A percentile compares a stretch with the other conserved stretches of the same genome.
phyloP scores from a whole-genome alignment of 2,113 vertebrate genomes.

The Marmota monax region DNA sequence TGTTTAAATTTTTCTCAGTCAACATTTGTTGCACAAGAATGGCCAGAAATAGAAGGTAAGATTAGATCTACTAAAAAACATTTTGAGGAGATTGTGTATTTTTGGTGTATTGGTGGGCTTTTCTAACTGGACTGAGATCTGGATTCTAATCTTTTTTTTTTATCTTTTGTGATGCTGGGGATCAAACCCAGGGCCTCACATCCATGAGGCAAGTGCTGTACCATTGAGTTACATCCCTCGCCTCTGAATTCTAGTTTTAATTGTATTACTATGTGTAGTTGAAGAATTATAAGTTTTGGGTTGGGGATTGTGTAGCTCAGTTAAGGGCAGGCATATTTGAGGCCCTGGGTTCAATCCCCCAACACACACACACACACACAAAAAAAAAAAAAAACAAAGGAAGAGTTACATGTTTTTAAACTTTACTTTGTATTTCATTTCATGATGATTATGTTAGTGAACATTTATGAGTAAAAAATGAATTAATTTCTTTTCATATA shows the following conservation, averaged over 20 bases:
- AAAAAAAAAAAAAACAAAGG: background rate
- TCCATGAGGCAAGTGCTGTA: background rate
- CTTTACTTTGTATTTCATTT: background rate
- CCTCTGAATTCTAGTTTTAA: background rate
- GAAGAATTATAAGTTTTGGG: background rate
- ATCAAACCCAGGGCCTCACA: background rate
- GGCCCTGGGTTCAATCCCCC: background rate
- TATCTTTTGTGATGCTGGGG: no score
- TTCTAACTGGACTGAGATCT: background rate
- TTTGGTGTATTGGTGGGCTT: background rate
- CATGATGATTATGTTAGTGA: conserved; percentile 36
- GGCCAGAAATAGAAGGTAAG: conserved; percentile 29
- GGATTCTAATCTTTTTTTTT: background rate
- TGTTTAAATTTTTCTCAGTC: background rate
- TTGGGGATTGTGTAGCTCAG: background rate
- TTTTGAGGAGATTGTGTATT: conserved; percentile 42
- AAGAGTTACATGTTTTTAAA: background rate
- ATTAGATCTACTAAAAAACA: background rate
- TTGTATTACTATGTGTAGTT: conserved; percentile 4
- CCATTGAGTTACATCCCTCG: no score
- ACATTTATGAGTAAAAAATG: background rate
- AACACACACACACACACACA: background rate
- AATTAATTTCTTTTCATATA: background rate
- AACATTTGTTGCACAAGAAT: conserved; percentile 32
- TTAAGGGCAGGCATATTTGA: background rate